These are phyloP conservation scores for Cryptomyrus ogoouensis DNA, from an alignment of 2,113 vertebrate genomes.

Conservation along the genomic window DNA sequence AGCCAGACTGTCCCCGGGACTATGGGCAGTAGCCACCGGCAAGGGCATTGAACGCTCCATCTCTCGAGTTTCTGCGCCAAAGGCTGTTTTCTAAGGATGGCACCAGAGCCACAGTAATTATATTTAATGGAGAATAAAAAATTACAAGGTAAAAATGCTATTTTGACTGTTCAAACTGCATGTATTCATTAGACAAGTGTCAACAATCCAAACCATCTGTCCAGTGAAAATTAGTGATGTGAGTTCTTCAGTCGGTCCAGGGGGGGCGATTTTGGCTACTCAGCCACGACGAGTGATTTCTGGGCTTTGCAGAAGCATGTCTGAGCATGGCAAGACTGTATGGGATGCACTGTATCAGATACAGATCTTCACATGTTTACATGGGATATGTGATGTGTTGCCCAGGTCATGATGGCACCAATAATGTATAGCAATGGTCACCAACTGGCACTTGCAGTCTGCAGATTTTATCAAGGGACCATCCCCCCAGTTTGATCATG, in stretches of 20 bases:
- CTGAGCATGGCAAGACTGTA: not conserved
- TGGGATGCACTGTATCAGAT: not conserved
- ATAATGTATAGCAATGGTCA: not conserved
- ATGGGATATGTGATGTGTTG: not conserved
- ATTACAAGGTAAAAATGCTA: not conserved
- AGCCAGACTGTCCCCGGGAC: not conserved
- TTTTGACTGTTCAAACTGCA: not conserved
- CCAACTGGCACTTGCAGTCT: not conserved
- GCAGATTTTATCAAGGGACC: not conserved
- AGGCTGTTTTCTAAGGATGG: not conserved
- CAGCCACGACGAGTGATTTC: not conserved
- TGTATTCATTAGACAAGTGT: not conserved
- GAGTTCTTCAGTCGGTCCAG: not conserved
- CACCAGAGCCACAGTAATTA: not conserved
- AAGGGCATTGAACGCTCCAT: not conserved
- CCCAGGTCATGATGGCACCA: not conserved
- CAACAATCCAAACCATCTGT: not conserved
- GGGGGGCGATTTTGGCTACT: not conserved
- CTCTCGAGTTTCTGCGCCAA: not conserved
- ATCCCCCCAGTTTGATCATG: not conserved
- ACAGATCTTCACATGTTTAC: not conserved
- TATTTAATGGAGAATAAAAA: not conserved
- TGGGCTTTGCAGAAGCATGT: too few species aligned
- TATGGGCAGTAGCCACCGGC: not conserved
- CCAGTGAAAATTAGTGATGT: not conserved